A percentile compares a stretch with the other conserved stretches of the same genome.
Conservation (phyloP, 2,888 invertebrate species). For the Eurytoma californica region DNA sequence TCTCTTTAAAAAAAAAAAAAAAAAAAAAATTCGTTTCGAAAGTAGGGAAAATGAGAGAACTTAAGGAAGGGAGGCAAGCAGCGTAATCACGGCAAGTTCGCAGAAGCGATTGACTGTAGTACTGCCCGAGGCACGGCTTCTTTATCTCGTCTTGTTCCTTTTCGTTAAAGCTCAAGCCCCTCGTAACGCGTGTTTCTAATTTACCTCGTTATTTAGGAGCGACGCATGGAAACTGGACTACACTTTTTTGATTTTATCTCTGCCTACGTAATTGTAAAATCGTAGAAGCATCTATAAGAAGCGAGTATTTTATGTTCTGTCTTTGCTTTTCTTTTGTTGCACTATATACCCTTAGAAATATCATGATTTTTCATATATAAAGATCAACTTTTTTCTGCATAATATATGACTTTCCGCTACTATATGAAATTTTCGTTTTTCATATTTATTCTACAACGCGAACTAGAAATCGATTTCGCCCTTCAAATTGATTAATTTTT, state of each 20-base stretch:
- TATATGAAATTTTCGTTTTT: no score
- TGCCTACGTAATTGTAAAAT: neutral
- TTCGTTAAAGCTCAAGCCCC: slow-evolving; percentile 2
- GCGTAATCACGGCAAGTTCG: slow-evolving; percentile 27
- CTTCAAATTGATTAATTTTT: no score
- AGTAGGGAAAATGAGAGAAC: neutral
- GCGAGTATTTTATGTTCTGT: no score
- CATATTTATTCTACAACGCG: no score
- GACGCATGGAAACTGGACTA: neutral
- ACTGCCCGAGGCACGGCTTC: slow-evolving; percentile 20
- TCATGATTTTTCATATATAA: no score
- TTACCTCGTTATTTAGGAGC: slow-evolving; percentile 28
- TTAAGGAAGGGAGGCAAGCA: no score
- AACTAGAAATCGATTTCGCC: no score
- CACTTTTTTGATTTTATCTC: slow-evolving; percentile 13
- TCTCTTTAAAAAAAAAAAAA: neutral
- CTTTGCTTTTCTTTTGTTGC: no score
- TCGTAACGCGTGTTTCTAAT: slow-evolving; percentile 40
- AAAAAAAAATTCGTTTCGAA: neutral
- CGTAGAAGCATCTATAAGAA: neutral
- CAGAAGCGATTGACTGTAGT: slow-evolving; percentile 37
- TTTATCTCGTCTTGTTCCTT: slow-evolving; percentile 8
- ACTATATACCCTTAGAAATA: no score
- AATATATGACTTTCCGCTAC: no score
- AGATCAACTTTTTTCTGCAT: no score